A percentile compares a stretch with the other conserved stretches of the same genome.
phyloP scores from a whole-genome alignment of 2,113 vertebrate species.

The Nothoprocta perdicaria region DNA sequence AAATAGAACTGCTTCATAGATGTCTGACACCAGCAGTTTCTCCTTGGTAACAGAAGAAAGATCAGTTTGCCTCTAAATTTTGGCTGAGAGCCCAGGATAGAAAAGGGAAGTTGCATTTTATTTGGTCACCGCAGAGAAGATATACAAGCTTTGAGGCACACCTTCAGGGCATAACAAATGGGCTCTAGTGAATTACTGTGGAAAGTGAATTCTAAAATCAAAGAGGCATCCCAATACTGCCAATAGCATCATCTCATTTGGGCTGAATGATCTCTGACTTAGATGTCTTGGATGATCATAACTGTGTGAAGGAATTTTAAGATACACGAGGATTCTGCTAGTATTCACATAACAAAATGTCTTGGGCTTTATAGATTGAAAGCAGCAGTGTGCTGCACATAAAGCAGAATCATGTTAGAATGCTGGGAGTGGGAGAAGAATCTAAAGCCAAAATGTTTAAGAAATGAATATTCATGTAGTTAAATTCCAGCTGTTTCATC shows the following conservation, averaged over 20 bases:
- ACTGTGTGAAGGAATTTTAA: not conserved
- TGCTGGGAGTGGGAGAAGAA: not conserved
- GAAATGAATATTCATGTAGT: not conserved
- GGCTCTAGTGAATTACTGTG: not conserved
- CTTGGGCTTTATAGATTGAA: not conserved
- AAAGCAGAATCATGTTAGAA: not conserved
- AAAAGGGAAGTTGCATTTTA: not conserved
- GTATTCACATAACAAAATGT: not conserved
- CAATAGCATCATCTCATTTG: not conserved
- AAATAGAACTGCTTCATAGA: not conserved
- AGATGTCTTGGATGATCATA: not conserved
- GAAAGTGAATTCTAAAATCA: not conserved
- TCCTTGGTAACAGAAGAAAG: not conserved
- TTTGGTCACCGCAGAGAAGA: not conserved
- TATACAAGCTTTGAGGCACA: not conserved
- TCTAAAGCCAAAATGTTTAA: not conserved
- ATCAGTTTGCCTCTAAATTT: not conserved
- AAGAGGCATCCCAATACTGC: not conserved
- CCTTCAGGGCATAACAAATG: not conserved
- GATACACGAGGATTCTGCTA: not conserved
- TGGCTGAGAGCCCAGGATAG: not conserved
- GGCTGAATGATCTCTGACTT: not conserved
- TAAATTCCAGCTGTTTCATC: not conserved
- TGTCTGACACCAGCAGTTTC: not conserved
- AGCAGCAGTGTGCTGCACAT: not conserved